Base-by-base conservation (phyloP, 2,113 vertebrate species). In the Cariama cristata region DNA sequence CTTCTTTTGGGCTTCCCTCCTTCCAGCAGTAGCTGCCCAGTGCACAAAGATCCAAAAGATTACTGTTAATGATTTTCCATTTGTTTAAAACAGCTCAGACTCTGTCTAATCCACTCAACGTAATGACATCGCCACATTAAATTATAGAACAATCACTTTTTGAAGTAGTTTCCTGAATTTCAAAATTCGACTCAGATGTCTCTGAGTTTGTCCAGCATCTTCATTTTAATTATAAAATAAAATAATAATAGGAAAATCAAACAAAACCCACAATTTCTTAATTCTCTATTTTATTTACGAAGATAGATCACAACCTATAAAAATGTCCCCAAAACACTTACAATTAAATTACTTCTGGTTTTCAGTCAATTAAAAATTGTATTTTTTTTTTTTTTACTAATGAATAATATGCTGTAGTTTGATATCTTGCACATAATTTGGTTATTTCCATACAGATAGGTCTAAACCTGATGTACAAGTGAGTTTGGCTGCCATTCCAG, bases 1-100 rank as follows among this genome's bases (percentile, higher is more conserved):
- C 75, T 64, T 95, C 85, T 88, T 96, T 96, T 97, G 92, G 95
- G 94, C 94, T 96, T 97, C 64, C 88, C 93, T 94, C 83, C 86
- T 94, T 97, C 82, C 96, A 97, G 96, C 87, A 74, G 87, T 96
- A 97, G 82, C 87, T 96, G 93, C 81, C 66, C 86, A 95, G 86
- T 79, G 80, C 87, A 75, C 38, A 18, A 88, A 97, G 97, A 98
- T 98, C 85, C 96, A 95, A 95, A 98, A 94, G 95, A 96, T 96
- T 96, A 90, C 95, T 96, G 80, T 95, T 98, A 98, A 98, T 98
- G 97, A 98, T 97, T 98, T 98, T 97, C 97, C 88, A 89, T 96
- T 97, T 98, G 92, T 97, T 98, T 97, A 95, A 97, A 98, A 96
- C 30, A 97, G 79, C 92, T 96, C 88, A 27, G 93, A 63, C 60